Evolutionary conservation across 2,888 invertebrate species (phyloP).

Genomic region (Cactoblastis cactorum): DNA sequence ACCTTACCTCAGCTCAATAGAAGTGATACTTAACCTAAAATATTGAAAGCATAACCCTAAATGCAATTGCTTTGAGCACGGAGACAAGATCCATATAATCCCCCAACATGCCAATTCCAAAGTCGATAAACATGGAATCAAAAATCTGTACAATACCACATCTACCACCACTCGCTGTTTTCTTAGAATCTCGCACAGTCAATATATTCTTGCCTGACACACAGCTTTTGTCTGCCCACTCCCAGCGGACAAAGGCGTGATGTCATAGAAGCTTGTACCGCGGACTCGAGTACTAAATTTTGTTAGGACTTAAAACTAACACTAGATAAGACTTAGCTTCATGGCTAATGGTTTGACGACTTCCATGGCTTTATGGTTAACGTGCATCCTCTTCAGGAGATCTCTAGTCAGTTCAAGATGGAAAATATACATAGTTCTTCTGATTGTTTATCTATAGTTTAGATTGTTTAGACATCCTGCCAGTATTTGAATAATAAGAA

Average conservation of each 20-base stretch:
- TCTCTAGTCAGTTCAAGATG: too few relatives aligned
- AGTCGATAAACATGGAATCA: slow-evolving; percentile 5
- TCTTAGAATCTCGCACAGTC: slow-evolving; percentile 23
- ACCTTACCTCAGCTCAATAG: too few relatives aligned
- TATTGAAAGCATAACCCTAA: too few relatives aligned
- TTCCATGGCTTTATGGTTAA: too few relatives aligned
- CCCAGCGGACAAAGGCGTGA: slow-evolving; percentile 64
- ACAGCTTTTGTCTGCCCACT: slow-evolving; percentile 71
- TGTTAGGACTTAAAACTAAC: slow-evolving; percentile 12
- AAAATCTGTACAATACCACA: slow-evolving; percentile 7
- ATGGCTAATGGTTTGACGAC: too few relatives aligned
- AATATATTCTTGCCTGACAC: slow-evolving; percentile 38
- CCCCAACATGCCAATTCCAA: neutral
- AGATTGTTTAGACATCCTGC: too few relatives aligned
- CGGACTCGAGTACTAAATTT: slow-evolving; percentile 24
- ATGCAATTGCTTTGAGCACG: too few relatives aligned
- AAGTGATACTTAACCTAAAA: too few relatives aligned
- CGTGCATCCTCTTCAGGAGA: too few relatives aligned
- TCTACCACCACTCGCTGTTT: neutral
- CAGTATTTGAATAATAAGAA: too few relatives aligned
- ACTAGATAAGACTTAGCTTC: slow-evolving; percentile 12
- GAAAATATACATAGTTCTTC: too few relatives aligned
- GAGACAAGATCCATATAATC: neutral
- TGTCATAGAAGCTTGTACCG: slow-evolving; percentile 56
- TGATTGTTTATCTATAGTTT: too few relatives aligned